Percentiles rank a stretch among this genome's conserved stretches.
Conservation (phyloP, 1,140 invertebrate genomes). For the Platyscapa corneri region DNA sequence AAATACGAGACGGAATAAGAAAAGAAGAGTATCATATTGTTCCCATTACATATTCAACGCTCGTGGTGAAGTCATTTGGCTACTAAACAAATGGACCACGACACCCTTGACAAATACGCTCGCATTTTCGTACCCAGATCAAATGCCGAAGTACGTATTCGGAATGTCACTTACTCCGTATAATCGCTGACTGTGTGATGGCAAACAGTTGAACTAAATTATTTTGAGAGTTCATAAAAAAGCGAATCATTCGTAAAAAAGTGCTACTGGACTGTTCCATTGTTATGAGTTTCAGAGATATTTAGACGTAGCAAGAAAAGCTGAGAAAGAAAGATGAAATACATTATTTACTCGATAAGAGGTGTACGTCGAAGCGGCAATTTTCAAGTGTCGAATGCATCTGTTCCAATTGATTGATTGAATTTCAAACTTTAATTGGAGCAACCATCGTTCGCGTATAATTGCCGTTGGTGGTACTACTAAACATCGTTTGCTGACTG, state of each 20-base stretch:
- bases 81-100: conserved; percentile 11
- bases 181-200: neutral
- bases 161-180: neutral
- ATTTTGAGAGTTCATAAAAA: neutral
- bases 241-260: neutral
- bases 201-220: neutral
- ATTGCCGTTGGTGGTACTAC: neutral
- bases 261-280: neutral
- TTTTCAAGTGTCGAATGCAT: conserved; percentile 47
- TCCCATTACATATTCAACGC: conserved; percentile 55
- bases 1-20: neutral
- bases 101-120: conserved; percentile 18
- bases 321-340: neutral
- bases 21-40: neutral
- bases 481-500: neutral
- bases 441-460: conserved; percentile 29
- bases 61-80: conserved; percentile 48
- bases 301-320: neutral
- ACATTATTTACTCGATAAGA: conserved; percentile 30
- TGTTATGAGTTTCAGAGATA: neutral
- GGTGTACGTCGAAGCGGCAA: conserved; percentile 14
- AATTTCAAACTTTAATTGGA: conserved; percentile 49
- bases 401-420: conserved; percentile 41
- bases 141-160: neutral
- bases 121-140: neutral